A percentile compares a stretch with the other conserved stretches of the same genome.
Evolutionary conservation across 1,140 invertebrate genomes (phyloP).

Genomic region (Lepidurus apus): DNA sequence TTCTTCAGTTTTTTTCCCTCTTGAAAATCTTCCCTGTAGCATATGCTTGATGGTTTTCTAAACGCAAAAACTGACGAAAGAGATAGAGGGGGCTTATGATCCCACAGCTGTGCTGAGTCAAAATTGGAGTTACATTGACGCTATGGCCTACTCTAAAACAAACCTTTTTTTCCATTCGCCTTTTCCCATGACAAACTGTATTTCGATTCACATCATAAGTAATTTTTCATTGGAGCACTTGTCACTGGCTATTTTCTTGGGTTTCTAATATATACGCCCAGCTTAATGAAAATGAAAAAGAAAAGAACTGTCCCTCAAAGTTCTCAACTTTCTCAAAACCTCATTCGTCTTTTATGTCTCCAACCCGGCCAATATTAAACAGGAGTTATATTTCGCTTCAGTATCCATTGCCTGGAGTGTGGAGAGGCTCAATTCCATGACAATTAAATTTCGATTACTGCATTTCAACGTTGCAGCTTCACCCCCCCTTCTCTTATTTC

Average conservation of each 20-base stretch:
- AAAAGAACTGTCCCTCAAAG: neutral
- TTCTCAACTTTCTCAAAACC: neutral
- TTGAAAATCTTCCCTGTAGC: neutral
- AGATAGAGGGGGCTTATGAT: neutral
- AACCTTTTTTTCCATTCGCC: neutral
- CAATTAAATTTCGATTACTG: neutral
- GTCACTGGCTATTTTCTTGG: neutral
- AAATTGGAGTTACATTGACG: neutral
- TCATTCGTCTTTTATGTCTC: neutral
- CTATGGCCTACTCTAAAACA: neutral
- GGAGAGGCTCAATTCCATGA: neutral
- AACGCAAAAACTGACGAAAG: neutral
- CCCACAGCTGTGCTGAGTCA: neutral
- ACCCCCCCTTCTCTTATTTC: neutral
- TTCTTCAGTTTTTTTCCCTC: neutral
- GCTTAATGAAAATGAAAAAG: neutral
- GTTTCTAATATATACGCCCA: neutral
- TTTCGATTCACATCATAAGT: neutral
- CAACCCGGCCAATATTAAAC: too few relatives aligned
- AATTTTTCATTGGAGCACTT: neutral
- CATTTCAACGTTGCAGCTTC: neutral
- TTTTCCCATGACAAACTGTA: neutral
- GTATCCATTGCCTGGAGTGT: too few relatives aligned
- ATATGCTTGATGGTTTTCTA: neutral
- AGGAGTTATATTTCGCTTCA: too few relatives aligned